phyloP scores from a whole-genome alignment of 1,140 invertebrate species.

The Atta colombica region DNA sequence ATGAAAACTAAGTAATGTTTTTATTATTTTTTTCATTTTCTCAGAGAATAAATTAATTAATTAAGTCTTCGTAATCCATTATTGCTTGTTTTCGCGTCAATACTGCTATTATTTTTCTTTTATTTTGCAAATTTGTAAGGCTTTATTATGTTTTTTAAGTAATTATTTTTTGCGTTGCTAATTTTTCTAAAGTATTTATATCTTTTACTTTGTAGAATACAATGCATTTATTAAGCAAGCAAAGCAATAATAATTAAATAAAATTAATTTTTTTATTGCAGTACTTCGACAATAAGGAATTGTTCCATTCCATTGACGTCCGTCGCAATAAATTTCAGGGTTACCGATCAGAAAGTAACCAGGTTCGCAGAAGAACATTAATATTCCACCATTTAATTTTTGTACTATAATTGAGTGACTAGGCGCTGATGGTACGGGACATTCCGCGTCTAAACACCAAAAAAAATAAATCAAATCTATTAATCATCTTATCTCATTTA shows the following conservation, averaged over 20 bases:
- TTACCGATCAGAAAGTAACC: conserved; percentile 88
- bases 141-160: no score
- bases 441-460: conserved; percentile 79
- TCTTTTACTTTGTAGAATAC: neutral
- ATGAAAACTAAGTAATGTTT: no score
- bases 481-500: neutral
- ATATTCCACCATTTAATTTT: conserved; percentile 87
- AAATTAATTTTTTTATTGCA: conserved; percentile 5
- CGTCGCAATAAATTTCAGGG: conserved; percentile 89
- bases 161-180: neutral
- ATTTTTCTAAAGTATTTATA: neutral
- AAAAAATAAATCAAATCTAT: conserved; percentile 23
- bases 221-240: neutral
- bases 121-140: no score
- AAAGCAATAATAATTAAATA: neutral
- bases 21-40: no score
- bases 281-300: conserved; percentile 88
- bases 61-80: no score
- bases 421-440: conserved; percentile 76
- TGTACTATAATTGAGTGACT: conserved; percentile 86
- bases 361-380: conserved; percentile 89
- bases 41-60: no score
- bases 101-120: no score
- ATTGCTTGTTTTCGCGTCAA: no score
- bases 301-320: conserved; percentile 88